A percentile compares a stretch with the other conserved stretches of the same genome.
phyloP scores from a whole-genome alignment of 2,113 vertebrate genomes.

The Psittacara wagleri region DNA sequence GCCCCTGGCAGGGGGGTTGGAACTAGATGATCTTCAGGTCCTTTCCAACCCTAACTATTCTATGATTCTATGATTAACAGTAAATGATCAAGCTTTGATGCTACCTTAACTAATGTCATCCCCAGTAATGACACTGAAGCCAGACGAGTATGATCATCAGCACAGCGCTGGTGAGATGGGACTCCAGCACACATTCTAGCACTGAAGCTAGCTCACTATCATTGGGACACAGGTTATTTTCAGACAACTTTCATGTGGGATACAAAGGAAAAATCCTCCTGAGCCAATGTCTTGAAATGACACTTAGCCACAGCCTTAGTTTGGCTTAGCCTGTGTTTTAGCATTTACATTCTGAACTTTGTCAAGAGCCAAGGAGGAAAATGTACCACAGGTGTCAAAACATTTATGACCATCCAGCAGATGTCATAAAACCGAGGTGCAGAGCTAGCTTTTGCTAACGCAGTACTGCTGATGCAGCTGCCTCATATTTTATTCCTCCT shows the following conservation, averaged over 20 bases:
- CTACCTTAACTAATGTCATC: neutral
- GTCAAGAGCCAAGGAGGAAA: neutral
- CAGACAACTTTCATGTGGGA: neutral
- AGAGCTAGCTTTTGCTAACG: neutral
- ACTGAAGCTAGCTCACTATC: neutral
- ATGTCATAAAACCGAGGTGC: neutral
- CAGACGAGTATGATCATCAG: rapidly evolving
- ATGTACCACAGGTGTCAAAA: neutral
- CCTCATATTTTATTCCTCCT: neutral
- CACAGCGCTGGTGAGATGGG: neutral
- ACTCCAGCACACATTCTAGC: neutral
- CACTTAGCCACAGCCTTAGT: neutral
- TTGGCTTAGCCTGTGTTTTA: neutral
- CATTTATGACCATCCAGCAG: neutral
- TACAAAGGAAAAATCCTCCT: neutral
- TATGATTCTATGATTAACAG: neutral
- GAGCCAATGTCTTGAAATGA: neutral
- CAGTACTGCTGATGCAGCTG: neutral
- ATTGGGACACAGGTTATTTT: neutral
- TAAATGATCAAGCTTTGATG: neutral
- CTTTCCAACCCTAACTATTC: no score
- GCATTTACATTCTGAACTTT: neutral
- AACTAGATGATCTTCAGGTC: no score
- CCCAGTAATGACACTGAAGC: neutral
- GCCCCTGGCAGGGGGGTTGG: no score